phyloP scores from a whole-genome alignment of 2,113 vertebrate species.

The Percina caprodes region DNA sequence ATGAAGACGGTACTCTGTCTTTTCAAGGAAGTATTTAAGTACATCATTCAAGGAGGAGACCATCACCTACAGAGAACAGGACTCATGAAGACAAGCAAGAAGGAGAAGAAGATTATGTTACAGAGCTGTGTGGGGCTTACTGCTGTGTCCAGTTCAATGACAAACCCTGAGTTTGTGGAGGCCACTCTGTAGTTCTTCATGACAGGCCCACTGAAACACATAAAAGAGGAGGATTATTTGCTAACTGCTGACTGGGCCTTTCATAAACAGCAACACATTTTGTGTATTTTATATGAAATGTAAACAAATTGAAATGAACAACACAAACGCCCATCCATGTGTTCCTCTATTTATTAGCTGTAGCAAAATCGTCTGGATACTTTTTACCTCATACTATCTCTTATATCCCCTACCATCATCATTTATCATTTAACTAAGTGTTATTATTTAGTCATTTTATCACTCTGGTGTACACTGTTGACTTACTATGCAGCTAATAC shows the following conservation, averaged over 20 bases:
- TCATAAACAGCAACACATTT: neutral
- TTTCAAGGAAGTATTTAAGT: slow-evolving; percentile 68
- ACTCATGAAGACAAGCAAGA: neutral
- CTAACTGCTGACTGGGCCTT: neutral
- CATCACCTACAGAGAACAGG: slow-evolving; percentile 59
- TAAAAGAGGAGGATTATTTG: neutral
- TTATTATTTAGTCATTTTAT: too few relatives aligned
- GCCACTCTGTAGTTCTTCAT: slow-evolving; percentile 87
- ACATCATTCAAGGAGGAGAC: slow-evolving; percentile 65
- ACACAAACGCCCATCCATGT: neutral
- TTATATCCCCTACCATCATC: too few relatives aligned
- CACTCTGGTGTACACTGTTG: too few relatives aligned
- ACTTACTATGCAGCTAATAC: too few relatives aligned
- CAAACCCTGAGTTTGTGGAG: slow-evolving; percentile 71
- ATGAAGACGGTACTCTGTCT: slow-evolving; percentile 58
- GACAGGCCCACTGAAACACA: slow-evolving; percentile 78
- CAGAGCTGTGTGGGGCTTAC: slow-evolving; percentile 74
- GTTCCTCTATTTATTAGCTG: neutral
- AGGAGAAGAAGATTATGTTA: neutral
- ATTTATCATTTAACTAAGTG: too few relatives aligned
- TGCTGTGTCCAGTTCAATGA: slow-evolving; percentile 83
- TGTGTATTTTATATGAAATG: neutral
- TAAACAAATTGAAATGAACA: neutral
- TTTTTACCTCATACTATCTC: too few relatives aligned
- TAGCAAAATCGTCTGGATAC: neutral